phyloP scores from a whole-genome alignment of 2,888 invertebrate genomes.

The Lucinisca nassula region DNA sequence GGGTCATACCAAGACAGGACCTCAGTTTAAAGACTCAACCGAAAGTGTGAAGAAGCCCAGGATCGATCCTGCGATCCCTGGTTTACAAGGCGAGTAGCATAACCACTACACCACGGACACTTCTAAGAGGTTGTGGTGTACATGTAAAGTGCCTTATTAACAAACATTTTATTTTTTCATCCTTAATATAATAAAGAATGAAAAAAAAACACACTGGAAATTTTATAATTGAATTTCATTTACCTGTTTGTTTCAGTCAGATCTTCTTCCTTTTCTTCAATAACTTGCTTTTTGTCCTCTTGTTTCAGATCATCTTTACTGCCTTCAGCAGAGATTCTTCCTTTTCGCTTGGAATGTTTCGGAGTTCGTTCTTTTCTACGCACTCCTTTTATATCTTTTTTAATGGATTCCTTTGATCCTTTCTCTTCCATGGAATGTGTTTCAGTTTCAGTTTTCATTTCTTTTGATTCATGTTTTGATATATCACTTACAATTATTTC shows the following conservation, averaged over 20 bases:
- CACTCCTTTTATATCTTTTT: conserved; percentile 23
- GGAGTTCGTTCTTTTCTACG: not conserved
- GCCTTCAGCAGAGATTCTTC: not conserved
- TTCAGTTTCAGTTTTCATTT: not conserved
- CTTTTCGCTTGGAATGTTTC: conserved; percentile 3
- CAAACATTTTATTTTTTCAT: too few species aligned
- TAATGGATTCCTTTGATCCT: conserved; percentile 1
- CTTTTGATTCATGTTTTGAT: conserved; percentile 16
- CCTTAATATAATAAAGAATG: too few species aligned
- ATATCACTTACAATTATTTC: not conserved
- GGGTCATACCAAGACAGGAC: too few species aligned
- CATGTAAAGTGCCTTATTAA: too few species aligned
- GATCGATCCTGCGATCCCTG: too few species aligned
- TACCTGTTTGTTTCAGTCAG: not conserved
- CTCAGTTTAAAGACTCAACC: too few species aligned
- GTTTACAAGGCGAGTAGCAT: too few species aligned
- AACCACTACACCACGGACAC: too few species aligned
- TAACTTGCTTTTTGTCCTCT: not conserved
- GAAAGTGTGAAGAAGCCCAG: too few species aligned
- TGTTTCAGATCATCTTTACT: not conserved
- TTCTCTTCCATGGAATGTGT: not conserved
- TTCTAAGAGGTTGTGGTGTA: too few species aligned
- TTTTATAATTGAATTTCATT: not conserved
- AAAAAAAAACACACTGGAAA: too few species aligned
- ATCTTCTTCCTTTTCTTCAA: not conserved